A percentile compares a stretch with the other conserved stretches of the same genome.
Evolutionary conservation across 2,113 vertebrate genomes (phyloP).

Genomic region (Orthochromis indermauri): DNA sequence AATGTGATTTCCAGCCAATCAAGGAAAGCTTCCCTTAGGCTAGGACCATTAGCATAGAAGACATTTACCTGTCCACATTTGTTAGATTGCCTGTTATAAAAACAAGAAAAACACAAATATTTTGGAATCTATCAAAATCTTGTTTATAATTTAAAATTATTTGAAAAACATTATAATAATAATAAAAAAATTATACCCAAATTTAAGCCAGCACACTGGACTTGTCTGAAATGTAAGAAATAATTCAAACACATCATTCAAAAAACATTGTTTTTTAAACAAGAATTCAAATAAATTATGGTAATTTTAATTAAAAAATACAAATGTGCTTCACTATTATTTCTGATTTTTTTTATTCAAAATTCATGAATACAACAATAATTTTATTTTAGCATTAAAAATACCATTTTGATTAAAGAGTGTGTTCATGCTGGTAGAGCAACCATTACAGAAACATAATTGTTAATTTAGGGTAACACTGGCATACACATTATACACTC

Average conservation of each 20-base stretch:
- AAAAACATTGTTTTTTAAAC: not conserved
- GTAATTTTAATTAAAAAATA: not conserved
- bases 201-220: not conserved
- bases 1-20: not conserved
- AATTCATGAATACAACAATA: not conserved
- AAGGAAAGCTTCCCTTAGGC: not conserved
- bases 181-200: fast-evolving
- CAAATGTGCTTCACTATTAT: not conserved
- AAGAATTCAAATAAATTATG: not conserved
- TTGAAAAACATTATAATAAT: not conserved
- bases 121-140: not conserved
- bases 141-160: not conserved
- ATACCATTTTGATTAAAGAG: not conserved
- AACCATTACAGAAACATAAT: not conserved
- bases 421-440: fast-evolving
- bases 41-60: not conserved
- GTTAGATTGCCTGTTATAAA: fast-evolving
- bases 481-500: not conserved
- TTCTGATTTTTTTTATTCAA: fast-evolving
- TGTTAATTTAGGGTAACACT: not conserved
- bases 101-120: not conserved
- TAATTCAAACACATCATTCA: not conserved
- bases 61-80: not conserved
- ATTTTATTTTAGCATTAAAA: not conserved
- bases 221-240: not conserved